These are phyloP conservation scores for Drosophila subpulchrella DNA, from an alignment of 1,140 invertebrate genomes.

Conservation along the genomic window DNA sequence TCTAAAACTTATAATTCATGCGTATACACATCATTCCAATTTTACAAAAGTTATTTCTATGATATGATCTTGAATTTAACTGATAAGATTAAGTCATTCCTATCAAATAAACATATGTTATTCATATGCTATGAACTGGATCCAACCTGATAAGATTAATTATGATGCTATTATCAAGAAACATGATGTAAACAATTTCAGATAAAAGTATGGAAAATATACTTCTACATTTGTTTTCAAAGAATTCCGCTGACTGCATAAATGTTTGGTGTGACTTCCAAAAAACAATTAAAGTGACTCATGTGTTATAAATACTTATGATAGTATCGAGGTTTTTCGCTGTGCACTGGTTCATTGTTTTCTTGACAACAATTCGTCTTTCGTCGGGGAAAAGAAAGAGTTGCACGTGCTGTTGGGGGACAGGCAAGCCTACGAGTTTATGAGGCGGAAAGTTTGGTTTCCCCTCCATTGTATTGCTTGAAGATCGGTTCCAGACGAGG, in stretches of 20 bases:
- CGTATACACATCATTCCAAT: too few species aligned
- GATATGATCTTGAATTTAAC: conserved; percentile 11
- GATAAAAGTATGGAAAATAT: not conserved
- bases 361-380: conserved; percentile 54
- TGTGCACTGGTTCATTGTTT: conserved; percentile 25
- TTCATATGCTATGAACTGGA: conserved; percentile 5
- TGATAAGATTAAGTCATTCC: conserved; percentile 1
- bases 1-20: too few species aligned
- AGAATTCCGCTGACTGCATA: not conserved
- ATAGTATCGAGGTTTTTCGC: conserved; percentile 1
- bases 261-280: not conserved
- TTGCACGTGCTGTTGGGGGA: conserved; percentile 54
- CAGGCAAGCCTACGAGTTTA: conserved; percentile 50
- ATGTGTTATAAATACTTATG: not conserved
- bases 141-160: conserved; percentile 3
- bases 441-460: conserved; percentile 70
- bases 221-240: not conserved
- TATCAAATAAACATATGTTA: not conserved
- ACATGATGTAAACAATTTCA: not conserved
- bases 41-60: not conserved
- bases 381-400: conserved; percentile 65
- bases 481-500: conserved; percentile 57
- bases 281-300: not conserved
- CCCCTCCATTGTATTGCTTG: conserved; percentile 1
- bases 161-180: not conserved